Percentiles rank a stretch among this genome's conserved stretches.
These are phyloP conservation scores for Spicauda simplicius DNA, from an alignment of 2,888 invertebrate species.

Conservation along the genomic window DNA sequence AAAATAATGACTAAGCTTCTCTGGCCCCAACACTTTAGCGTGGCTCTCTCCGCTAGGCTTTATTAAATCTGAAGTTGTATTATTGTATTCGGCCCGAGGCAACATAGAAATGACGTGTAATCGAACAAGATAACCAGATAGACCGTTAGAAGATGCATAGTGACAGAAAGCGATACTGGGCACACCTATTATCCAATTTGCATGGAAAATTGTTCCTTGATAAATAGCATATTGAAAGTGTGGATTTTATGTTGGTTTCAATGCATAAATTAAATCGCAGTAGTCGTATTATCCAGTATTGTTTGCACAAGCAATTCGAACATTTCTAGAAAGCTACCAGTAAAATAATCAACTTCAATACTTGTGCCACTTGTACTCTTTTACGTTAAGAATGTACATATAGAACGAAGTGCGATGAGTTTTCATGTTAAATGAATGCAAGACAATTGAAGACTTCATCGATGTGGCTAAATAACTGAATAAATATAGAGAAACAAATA, in stretches of 20 bases:
- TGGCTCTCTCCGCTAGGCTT: constrained; percentile 67
- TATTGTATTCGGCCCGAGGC: constrained; percentile 67
- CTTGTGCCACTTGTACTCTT: too few species aligned
- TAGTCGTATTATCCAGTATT: constrained; percentile 8
- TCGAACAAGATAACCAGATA: constrained; percentile 42
- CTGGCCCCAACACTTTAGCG: constrained; percentile 70
- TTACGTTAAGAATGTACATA: too few species aligned
- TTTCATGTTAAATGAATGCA: too few species aligned
- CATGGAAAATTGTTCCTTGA: constrained; percentile 46
- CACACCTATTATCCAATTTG: constrained; percentile 53
- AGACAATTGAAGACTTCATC: too few species aligned
- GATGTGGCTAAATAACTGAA: too few species aligned
- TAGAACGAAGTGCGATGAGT: too few species aligned
- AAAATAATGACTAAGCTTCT: constrained; percentile 70
- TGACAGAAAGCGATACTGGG: constrained; percentile 45
- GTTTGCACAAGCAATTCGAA: background rate
- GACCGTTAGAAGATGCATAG: constrained; percentile 45
- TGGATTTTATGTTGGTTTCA: constrained; percentile 28
- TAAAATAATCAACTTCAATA: too few species aligned
- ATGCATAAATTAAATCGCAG: constrained; percentile 23
- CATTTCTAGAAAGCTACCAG: background rate
- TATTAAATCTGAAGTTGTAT: constrained; percentile 73
- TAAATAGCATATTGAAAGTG: constrained; percentile 34
- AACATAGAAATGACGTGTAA: constrained; percentile 48
- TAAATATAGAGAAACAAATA: background rate